Evolutionary conservation across 2,113 vertebrate genomes (phyloP), one percentile per base, ranked within the genome.

Genomic region (Heteronetta atricapilla): DNA sequence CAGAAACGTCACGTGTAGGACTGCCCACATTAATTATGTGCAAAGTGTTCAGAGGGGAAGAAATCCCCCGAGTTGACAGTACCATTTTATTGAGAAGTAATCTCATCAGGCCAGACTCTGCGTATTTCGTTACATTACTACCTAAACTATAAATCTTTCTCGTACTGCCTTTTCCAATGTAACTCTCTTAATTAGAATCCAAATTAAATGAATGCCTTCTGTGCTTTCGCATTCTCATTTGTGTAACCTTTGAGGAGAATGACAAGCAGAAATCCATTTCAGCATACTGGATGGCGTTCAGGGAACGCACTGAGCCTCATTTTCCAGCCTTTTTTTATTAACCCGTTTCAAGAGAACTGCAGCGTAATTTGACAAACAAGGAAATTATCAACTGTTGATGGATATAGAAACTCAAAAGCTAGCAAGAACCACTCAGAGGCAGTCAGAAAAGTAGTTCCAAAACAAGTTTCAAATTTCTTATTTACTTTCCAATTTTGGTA

Each of bases 131-230:
- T 69, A 53, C 1, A 4, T 34, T 56, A n/a, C 56, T 64, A 56
- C 50, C 81, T 3, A 76, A 5, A 84, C 10, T 59, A 75, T 36
- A 85, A 70, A 79, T 77, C 75, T 85, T 84, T 59, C 50, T 40
- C 42, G 78, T 5, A 73, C 2, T 1, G 6, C 42, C 85, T 90
- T 91, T 78, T 76, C 74, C 69, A 72, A 76, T 75, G 62, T 81
- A 53, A 70, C 44, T 28, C 44, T 89, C 92, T 86, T 86, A 86
- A 95, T 94, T 59, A 79, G 66, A 90, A 92, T 50, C 21, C 58
- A 86, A 90, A 93, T 89, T 89, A 94, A 94, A 95, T 46, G 3
- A 79, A 85, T 69, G 87, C 63, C 50, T 89, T 88, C 84, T 94
- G 70, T 73, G 67, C 87, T 93, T 89, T 80, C 78, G 31, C 26